Conservation (phyloP, 2,113 vertebrate genomes). For the Larimichthys polyactis region DNA sequence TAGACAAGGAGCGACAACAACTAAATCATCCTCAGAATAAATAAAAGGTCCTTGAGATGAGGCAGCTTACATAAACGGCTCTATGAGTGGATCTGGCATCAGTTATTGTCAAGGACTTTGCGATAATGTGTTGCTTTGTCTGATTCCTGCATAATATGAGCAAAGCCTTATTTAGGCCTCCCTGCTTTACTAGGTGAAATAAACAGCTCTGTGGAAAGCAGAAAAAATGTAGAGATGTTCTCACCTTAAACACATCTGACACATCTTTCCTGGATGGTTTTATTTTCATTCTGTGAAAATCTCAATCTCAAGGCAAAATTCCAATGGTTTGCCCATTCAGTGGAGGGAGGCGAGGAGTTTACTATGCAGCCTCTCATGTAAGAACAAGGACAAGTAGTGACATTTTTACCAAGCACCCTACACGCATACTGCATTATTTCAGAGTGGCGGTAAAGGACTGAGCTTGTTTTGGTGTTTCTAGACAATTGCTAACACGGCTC, state of each 20-base stretch:
- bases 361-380: background rate
- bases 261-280: background rate
- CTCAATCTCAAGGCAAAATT: conserved; percentile 2
- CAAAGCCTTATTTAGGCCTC: background rate
- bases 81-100: background rate
- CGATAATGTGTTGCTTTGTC: background rate
- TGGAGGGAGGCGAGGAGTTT: background rate
- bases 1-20: conserved; percentile 5
- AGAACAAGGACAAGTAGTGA: background rate
- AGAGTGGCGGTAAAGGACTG: background rate
- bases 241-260: background rate
- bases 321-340: too few species aligned
- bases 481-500: too few species aligned
- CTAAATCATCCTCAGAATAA: conserved; percentile 13
- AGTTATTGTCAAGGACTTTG: conserved; percentile 39
- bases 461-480: background rate
- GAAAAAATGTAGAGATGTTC: background rate
- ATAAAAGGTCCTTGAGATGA: conserved; percentile 25
- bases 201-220: background rate
- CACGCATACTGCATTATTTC: background rate
- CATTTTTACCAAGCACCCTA: background rate
- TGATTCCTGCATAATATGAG: background rate
- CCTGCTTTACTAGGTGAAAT: background rate
- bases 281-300: background rate
- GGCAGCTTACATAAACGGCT: background rate